A percentile compares a stretch with the other conserved stretches of the same genome.
phyloP scores from a whole-genome alignment of 1,140 invertebrate genomes.

The Drosophila insularis region DNA sequence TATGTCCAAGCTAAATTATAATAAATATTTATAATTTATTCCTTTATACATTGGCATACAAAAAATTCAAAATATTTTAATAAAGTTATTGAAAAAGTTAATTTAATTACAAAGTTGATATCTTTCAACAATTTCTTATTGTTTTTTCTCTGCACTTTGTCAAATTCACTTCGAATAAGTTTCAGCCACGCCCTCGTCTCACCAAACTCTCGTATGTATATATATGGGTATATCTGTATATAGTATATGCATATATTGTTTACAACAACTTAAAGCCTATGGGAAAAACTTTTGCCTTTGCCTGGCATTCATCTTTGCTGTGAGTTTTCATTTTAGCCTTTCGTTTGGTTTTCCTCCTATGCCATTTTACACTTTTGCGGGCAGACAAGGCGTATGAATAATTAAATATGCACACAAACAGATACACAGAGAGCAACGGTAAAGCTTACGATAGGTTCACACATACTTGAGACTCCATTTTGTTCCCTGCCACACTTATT shows the following conservation, averaged over 20 bases:
- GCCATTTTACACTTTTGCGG: slow-evolving; percentile 51
- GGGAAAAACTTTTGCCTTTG: slow-evolving; percentile 56
- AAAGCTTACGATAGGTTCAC: slow-evolving; percentile 6
- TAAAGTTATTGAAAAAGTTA: slow-evolving; percentile 67
- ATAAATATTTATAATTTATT: too few relatives aligned
- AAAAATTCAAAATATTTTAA: too few relatives aligned
- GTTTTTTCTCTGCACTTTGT: slow-evolving; percentile 43
- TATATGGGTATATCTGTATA: not conserved
- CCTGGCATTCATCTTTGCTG: slow-evolving; percentile 26
- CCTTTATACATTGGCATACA: too few relatives aligned
- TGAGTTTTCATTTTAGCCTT: slow-evolving; percentile 29
- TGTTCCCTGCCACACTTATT: slow-evolving; percentile 45
- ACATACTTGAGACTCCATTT: slow-evolving; percentile 65
- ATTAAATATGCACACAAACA: slow-evolving; percentile 66
- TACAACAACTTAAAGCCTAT: slow-evolving; percentile 52
- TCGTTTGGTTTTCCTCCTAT: slow-evolving; percentile 16
- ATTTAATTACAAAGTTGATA: slow-evolving; percentile 63
- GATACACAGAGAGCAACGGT: slow-evolving; percentile 15
- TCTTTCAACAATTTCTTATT: slow-evolving; percentile 51
- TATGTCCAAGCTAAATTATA: too few relatives aligned
- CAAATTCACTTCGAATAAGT: slow-evolving; percentile 50
- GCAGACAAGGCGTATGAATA: slow-evolving; percentile 74
- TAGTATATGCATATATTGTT: slow-evolving; percentile 49
- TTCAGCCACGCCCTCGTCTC: slow-evolving; percentile 28
- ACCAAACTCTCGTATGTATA: slow-evolving; percentile 11